Evolutionary conservation across 2,797 vertebrate species (phyloP).

Genomic region (Liparis tanakae): DNA sequence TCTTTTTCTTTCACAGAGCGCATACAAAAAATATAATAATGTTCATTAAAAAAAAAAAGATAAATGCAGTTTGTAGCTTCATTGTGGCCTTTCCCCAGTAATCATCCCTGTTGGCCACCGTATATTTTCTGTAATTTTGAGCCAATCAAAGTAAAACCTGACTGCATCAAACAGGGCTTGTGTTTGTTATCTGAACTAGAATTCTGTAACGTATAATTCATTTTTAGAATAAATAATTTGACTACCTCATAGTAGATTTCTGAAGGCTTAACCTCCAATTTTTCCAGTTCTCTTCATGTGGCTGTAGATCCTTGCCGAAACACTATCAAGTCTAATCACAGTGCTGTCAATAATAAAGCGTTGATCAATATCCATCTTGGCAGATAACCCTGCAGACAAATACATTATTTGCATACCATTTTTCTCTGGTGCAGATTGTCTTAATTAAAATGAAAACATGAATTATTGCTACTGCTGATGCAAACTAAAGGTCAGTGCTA

Average conservation of each 20-base stretch:
- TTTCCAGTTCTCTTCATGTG: not conserved
- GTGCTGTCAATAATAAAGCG: slow-evolving; percentile 13
- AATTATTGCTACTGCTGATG: not conserved
- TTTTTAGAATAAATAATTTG: not conserved
- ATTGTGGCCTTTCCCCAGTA: not conserved
- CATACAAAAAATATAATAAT: not conserved
- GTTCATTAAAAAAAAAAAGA: not conserved
- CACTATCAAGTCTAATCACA: not conserved
- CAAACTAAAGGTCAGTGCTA: not conserved
- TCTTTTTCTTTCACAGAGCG: not conserved
- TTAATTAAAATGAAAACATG: not conserved
- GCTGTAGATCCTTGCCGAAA: not conserved
- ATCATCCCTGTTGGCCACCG: no score
- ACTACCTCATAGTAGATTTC: not conserved
- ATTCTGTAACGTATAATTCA: not conserved
- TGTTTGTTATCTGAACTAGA: not conserved
- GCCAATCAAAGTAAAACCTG: not conserved
- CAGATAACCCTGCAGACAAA: not conserved
- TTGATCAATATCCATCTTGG: slow-evolving; percentile 4
- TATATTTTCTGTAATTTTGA: not conserved
- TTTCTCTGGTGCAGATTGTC: not conserved
- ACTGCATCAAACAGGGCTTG: not conserved
- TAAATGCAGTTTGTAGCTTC: not conserved
- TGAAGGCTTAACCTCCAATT: not conserved
- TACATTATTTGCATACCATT: not conserved